A percentile compares a stretch with the other conserved stretches of the same genome.
Evolutionary conservation across 2,797 vertebrate species (phyloP).

Genomic region (Takifugu rubripes): DNA sequence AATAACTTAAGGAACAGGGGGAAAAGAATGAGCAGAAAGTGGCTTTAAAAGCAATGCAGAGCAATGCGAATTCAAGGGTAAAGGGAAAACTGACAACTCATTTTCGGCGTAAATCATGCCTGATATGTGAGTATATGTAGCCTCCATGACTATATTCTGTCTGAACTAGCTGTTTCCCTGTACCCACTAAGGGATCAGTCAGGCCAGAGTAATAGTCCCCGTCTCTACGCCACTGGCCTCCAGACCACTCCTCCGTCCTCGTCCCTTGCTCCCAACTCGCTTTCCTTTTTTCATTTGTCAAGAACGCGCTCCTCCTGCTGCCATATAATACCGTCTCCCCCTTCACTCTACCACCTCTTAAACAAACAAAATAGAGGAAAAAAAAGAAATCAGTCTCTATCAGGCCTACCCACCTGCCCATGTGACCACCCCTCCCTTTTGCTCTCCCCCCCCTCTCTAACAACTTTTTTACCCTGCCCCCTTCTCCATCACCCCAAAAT

Average conservation of each 20-base stretch:
- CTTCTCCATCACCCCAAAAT: slow-evolving; percentile 32
- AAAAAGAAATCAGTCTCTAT: slow-evolving; percentile 48
- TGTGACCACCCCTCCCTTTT: slow-evolving; percentile 6
- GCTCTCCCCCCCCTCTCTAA: background rate
- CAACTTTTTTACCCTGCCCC: slow-evolving; percentile 25
- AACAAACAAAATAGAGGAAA: slow-evolving; percentile 52
- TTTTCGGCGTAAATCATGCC: slow-evolving; percentile 32
- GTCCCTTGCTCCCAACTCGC: slow-evolving; percentile 27
- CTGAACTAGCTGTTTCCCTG: slow-evolving; percentile 59
- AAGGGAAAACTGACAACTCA: slow-evolving; percentile 15
- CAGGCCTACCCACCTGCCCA: slow-evolving; percentile 54
- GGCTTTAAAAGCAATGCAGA: slow-evolving; percentile 25
- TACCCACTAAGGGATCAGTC: slow-evolving; percentile 69
- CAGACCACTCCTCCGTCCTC: slow-evolving; percentile 32
- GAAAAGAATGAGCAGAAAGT: slow-evolving; percentile 9
- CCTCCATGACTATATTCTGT: slow-evolving; percentile 54
- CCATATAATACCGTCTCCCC: slow-evolving; percentile 18
- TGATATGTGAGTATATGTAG: slow-evolving; percentile 30
- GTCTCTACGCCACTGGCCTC: slow-evolving; percentile 68
- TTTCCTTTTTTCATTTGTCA: slow-evolving; percentile 45
- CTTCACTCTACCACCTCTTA: slow-evolving; percentile 27
- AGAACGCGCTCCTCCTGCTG: slow-evolving; percentile 11
- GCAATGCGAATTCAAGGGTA: slow-evolving; percentile 42
- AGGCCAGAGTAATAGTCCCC: slow-evolving; percentile 73
- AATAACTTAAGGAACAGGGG: slow-evolving; percentile 16